Evolutionary conservation across 2,888 invertebrate genomes (phyloP).

Genomic region (Orchesellides sinensis): DNA sequence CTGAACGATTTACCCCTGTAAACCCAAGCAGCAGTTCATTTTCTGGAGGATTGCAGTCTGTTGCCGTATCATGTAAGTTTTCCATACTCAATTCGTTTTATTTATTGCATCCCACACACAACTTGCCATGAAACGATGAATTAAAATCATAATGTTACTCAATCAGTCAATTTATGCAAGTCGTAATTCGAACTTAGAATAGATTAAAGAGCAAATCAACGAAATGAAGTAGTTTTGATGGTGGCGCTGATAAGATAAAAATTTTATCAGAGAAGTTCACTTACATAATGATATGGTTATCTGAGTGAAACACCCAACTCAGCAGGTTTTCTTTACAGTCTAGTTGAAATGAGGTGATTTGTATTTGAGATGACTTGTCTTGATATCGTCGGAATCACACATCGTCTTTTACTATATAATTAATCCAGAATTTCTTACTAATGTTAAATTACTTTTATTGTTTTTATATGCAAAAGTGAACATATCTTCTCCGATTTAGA

Average conservation of each 20-base stretch:
- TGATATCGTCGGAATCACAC: too few relatives aligned
- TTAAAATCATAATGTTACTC: too few relatives aligned
- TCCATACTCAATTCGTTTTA: too few relatives aligned
- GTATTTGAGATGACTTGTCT: conserved; percentile 36
- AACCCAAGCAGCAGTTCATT: conserved; percentile 47
- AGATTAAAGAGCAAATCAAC: conserved; percentile 20
- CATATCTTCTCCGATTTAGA: not conserved
- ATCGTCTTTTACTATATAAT: not conserved
- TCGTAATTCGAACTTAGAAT: too few relatives aligned
- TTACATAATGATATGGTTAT: conserved; percentile 40
- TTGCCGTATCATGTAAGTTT: conserved; percentile 53
- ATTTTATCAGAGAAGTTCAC: conserved; percentile 21
- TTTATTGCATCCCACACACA: too few relatives aligned
- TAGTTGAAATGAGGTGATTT: conserved; percentile 43
- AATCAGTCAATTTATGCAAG: too few relatives aligned
- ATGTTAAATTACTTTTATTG: not conserved
- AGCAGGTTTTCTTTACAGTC: conserved; percentile 42
- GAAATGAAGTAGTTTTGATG: conserved; percentile 1
- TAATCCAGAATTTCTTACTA: conserved; percentile 2
- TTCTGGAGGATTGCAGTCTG: conserved; percentile 50
- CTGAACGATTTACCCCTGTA: conserved; percentile 23
- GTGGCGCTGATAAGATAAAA: conserved; percentile 20
- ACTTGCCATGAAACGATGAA: too few relatives aligned
- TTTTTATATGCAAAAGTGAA: not conserved
- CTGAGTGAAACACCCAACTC: conserved; percentile 28